Percentiles rank a stretch among this genome's conserved stretches.
Conservation (phyloP, 92 coral and sea anemone genomes). For the Plumapathes pennacea region DNA sequence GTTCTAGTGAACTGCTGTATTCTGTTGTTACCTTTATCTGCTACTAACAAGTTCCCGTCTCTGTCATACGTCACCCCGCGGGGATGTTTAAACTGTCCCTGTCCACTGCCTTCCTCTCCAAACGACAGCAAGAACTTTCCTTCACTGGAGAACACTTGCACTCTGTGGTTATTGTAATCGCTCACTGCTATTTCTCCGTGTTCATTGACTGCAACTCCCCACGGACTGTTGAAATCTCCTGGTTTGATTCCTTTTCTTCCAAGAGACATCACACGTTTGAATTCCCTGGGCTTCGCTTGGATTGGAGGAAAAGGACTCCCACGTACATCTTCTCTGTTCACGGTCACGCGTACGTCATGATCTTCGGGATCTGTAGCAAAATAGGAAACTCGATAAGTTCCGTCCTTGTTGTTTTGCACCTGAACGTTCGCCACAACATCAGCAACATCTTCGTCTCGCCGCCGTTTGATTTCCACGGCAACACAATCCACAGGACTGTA, state of each 20-base stretch:
- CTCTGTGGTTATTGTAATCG: slow-evolving; percentile 26
- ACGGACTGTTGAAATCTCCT: slow-evolving; percentile 28
- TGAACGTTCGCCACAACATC: not conserved
- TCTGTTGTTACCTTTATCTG: slow-evolving; percentile 39
- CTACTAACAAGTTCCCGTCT: slow-evolving; percentile 22
- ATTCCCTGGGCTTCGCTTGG: slow-evolving; percentile 1
- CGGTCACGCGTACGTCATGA: slow-evolving; percentile 1
- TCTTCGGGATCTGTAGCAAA: slow-evolving; percentile 4
- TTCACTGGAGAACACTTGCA: slow-evolving; percentile 23
- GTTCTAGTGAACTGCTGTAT: slow-evolving; percentile 6
- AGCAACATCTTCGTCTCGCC: not conserved
- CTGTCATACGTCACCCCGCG: slow-evolving; percentile 17
- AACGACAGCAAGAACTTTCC: slow-evolving; percentile 17
- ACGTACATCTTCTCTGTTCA: slow-evolving; percentile 9
- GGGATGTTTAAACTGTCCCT: slow-evolving; percentile 28
- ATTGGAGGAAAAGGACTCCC: slow-evolving; percentile 9
- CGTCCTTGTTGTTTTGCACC: slow-evolving; percentile 3
- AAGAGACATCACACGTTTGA: slow-evolving; percentile 9
- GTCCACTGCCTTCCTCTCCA: slow-evolving; percentile 22
- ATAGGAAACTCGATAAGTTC: slow-evolving; percentile 4
- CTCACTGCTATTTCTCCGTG: slow-evolving; percentile 25
- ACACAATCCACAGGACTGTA: not conserved
- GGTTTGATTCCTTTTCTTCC: not conserved
- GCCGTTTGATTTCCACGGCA: not conserved
- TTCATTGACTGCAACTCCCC: slow-evolving; percentile 32